Evolutionary conservation across 2,888 invertebrate species (phyloP).

Genomic region (Rambutsinella grinnellia): DNA sequence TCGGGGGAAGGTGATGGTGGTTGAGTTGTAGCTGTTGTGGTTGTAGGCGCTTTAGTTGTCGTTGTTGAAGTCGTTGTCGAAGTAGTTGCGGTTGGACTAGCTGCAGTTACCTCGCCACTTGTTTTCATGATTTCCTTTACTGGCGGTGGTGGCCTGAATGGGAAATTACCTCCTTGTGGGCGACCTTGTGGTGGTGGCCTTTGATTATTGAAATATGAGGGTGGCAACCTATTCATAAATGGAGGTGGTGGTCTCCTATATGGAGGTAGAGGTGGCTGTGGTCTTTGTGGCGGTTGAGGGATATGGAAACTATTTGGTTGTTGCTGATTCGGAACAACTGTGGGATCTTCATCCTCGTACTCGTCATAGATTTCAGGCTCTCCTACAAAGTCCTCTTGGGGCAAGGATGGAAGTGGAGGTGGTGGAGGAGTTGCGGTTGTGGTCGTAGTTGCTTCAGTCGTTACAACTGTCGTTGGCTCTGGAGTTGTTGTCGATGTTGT

Average conservation of each 20-base stretch:
- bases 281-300: conserved; percentile 20
- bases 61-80: not conserved
- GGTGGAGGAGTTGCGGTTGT: not conserved
- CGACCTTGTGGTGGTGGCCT: conserved; percentile 40
- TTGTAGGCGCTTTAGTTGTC: not conserved
- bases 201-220: conserved; percentile 43
- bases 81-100: not conserved
- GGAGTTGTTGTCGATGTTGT: conserved; percentile 20
- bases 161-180: conserved; percentile 45
- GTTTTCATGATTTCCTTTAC: conserved; percentile 58
- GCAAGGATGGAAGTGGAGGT: not conserved
- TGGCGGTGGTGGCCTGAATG: conserved; percentile 62
- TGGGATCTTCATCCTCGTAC: not conserved
- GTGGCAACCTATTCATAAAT: conserved; percentile 41
- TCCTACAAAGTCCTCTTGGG: conserved; percentile 2
- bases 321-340: not conserved
- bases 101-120: too few species aligned
- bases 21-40: conserved; percentile 3
- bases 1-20: not conserved
- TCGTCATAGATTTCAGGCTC: conserved; percentile 20
- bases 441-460: conserved; percentile 1
- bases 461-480: not conserved
- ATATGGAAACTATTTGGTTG: conserved; percentile 14
- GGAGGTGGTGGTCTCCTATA: conserved; percentile 32
- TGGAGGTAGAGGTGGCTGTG: conserved; percentile 22